Percentiles rank a stretch among this genome's conserved stretches.
Evolutionary conservation across 2,113 vertebrate genomes (phyloP).

Genomic region (Periophthalmodon schlosseri): DNA sequence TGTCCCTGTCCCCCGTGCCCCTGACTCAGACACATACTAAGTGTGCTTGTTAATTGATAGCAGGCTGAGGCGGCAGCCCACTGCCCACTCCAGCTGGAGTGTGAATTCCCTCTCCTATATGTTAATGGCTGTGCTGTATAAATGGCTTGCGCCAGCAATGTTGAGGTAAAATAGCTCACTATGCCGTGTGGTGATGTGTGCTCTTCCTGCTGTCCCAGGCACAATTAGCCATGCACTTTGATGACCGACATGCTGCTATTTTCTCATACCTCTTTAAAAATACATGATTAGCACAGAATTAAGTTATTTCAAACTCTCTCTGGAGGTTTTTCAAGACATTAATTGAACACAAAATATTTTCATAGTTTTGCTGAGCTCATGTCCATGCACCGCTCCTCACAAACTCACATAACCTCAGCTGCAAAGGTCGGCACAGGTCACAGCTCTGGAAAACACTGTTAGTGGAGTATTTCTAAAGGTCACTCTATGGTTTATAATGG

Average conservation of each 20-base stretch:
- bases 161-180: conserved; percentile 39
- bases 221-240: conserved; percentile 71
- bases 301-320: conserved; percentile 48
- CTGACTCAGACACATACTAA: conserved; percentile 66
- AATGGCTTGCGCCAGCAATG: conserved; percentile 29
- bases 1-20: conserved; percentile 46
- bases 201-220: conserved; percentile 43
- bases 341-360: background rate
- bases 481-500: conserved; percentile 25
- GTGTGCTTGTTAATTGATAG: conserved; percentile 72
- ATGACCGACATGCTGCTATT: conserved; percentile 41
- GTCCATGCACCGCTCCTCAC: conserved; percentile 37
- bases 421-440: conserved; percentile 57
- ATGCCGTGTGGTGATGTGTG: conserved; percentile 26
- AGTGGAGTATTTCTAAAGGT: conserved; percentile 63
- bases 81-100: conserved; percentile 67
- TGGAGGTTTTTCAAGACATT: conserved; percentile 17
- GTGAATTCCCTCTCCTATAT: conserved; percentile 71
- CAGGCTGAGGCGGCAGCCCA: conserved; percentile 56
- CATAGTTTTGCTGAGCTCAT: background rate
- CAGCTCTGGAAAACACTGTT: conserved; percentile 41
- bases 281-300: conserved; percentile 58
- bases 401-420: conserved; percentile 6
- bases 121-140: conserved; percentile 64
- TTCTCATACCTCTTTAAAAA: conserved; percentile 53